These are phyloP conservation scores for Drosophila tripunctata DNA, from an alignment of 2,888 invertebrate genomes.

Conservation along the genomic window DNA sequence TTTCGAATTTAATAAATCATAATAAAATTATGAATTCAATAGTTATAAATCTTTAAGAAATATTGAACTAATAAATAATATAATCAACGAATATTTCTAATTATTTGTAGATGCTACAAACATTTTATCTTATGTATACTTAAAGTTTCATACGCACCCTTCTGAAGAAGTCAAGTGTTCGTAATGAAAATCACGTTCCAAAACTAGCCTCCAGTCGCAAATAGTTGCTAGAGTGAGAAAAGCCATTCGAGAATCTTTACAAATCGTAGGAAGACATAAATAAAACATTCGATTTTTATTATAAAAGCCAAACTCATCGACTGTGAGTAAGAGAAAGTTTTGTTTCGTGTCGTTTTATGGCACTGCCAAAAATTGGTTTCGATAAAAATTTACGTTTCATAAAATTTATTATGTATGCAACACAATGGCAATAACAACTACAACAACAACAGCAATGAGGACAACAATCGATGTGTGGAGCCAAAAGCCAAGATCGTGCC, in stretches of 20 bases:
- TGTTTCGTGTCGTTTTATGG: slow-evolving; percentile 60
- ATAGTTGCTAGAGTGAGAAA: slow-evolving; percentile 4
- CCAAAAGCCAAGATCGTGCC: slow-evolving; percentile 29
- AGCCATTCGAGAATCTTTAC: slow-evolving; percentile 35
- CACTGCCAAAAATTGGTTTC: slow-evolving; percentile 72
- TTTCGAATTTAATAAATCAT: background rate
- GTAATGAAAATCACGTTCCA: slow-evolving; percentile 7
- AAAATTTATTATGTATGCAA: slow-evolving; percentile 79
- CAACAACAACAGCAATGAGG: slow-evolving; percentile 20
- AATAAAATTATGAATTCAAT: background rate
- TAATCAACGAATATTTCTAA: too few species aligned
- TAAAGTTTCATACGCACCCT: background rate
- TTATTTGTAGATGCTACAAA: too few species aligned
- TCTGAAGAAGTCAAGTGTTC: background rate
- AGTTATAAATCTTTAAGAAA: background rate
- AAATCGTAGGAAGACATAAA: slow-evolving; percentile 61
- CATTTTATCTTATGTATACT: background rate
- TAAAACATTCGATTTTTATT: slow-evolving; percentile 71
- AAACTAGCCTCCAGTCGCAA: background rate
- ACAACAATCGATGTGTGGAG: slow-evolving; percentile 44
- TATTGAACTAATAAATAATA: background rate
- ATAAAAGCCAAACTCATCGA: slow-evolving; percentile 38
- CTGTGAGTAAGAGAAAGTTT: slow-evolving; percentile 34
- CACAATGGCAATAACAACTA: slow-evolving; percentile 62
- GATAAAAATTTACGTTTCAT: slow-evolving; percentile 80